Base-by-base conservation (phyloP, 2,888 invertebrate species). In the Eupsilia transversa region DNA sequence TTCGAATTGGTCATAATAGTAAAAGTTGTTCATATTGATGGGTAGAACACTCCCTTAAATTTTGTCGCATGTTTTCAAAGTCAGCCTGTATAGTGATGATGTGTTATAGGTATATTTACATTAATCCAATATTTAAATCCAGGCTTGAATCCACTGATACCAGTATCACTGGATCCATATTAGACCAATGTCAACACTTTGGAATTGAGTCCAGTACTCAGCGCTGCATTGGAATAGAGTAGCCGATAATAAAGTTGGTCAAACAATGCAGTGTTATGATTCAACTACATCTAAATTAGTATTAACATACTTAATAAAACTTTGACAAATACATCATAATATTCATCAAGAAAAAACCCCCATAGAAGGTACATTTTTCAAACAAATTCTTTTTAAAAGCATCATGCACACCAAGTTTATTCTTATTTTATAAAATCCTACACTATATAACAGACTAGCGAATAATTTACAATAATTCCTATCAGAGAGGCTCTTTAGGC, bases 381-480 rank as follows among this genome's bases (percentile, higher is more conserved):
- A 74, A 69, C 69, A 72, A 72, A 70, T 69, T 64, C 27, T 76
- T 54, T 12, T n/a, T 43, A 65, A 23, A 68, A 75, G 66, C 65
- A 23, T 73, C 63, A 74, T 75, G 63, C n/a, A n/a, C n/a, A n/a
- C 65, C 57, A 66, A 54, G 9, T 68, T 72, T 66, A 27, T 30
- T 69, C 61, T 78, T 76, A 76, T 46, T 57, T 52, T 52, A 67
- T 67, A 75, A 71, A 83, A 35, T 41, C 69, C 64, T 85, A 84
- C 6, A 76, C 49, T 81, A 67, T 56, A 35, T 74, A 85, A 77
- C 74, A 77, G 65, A 83, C 79, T 82, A 76, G 78, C 65, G 71
- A 71, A 65, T 61, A 70, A 84, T 71, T 75, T 75, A 77, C 67
- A 72, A 74, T 83, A 68, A 73, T 59, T 75, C 65, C 33, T 79